Percentiles rank a stretch among this genome's conserved stretches.
Conservation (phyloP, 1,140 invertebrate genomes). For the Cylas formicarius region DNA sequence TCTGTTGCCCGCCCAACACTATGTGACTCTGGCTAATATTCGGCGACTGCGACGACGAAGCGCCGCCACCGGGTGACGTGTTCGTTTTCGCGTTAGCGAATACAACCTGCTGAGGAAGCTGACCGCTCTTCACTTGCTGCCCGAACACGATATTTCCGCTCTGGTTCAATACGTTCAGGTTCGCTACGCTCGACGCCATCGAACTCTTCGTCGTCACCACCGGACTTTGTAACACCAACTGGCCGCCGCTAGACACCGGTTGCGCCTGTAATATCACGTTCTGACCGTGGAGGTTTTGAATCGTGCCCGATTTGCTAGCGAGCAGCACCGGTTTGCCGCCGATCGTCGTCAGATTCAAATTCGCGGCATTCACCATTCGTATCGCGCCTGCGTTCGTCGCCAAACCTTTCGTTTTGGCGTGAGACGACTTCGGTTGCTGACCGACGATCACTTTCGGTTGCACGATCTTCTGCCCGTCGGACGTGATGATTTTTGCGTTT, state of each 20-base stretch:
- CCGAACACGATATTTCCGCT: slow-evolving; percentile 33
- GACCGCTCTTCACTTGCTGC: slow-evolving; percentile 9
- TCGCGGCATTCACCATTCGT: slow-evolving; percentile 49
- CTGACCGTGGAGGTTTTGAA: slow-evolving; percentile 39
- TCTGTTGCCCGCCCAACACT: slow-evolving; percentile 42
- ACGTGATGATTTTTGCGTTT: slow-evolving; percentile 40
- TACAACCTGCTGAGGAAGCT: slow-evolving; percentile 14
- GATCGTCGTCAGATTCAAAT: slow-evolving; percentile 49
- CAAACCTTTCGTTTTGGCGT: slow-evolving; percentile 1
- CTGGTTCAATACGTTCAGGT: slow-evolving; percentile 34
- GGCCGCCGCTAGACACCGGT: slow-evolving; percentile 22
- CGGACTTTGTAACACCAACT: slow-evolving; percentile 39
- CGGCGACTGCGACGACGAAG: neutral
- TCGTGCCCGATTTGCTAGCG: slow-evolving; percentile 48
- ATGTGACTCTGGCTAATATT: slow-evolving; percentile 29
- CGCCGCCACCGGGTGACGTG: slow-evolving; percentile 1
- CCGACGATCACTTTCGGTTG: slow-evolving; percentile 35
- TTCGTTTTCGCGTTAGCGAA: too few species aligned
- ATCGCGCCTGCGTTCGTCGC: slow-evolving; percentile 36
- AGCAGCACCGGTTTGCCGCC: slow-evolving; percentile 59
- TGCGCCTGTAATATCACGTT: slow-evolving; percentile 39
- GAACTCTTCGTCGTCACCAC: slow-evolving; percentile 17
- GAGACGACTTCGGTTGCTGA: slow-evolving; percentile 25
- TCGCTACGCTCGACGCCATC: slow-evolving; percentile 16
- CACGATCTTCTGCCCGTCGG: slow-evolving; percentile 35